These are phyloP conservation scores for Lasioglossum oenotherae DNA, from an alignment of 2,888 invertebrate genomes.

Conservation along the genomic window DNA sequence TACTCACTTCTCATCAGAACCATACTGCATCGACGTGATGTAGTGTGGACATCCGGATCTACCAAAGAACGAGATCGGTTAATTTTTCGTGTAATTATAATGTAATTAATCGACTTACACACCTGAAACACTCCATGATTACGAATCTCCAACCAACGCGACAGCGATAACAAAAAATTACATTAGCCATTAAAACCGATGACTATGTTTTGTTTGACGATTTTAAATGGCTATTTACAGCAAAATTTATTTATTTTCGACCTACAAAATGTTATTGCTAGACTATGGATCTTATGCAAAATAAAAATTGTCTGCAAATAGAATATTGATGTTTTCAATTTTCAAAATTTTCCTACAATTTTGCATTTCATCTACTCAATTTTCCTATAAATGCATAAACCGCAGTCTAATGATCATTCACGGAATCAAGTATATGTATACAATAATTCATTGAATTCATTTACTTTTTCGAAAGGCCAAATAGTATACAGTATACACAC, in stretches of 20 bases:
- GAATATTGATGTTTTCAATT: no score
- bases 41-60: conserved; percentile 3
- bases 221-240: neutral
- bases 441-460: neutral
- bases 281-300: no score
- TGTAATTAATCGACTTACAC: conserved; percentile 12
- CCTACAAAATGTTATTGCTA: no score
- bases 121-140: conserved; percentile 5
- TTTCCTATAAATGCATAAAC: no score
- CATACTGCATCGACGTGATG: neutral
- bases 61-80: neutral
- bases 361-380: no score
- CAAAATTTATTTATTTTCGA: no score
- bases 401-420: neutral
- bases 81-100: neutral
- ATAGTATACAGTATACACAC: neutral
- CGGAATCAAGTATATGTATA: neutral
- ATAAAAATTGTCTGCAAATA: no score
- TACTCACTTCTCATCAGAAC: conserved; percentile 11
- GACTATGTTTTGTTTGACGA: neutral
- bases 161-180: neutral
- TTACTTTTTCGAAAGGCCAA: conserved; percentile 5
- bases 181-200: conserved; percentile 2
- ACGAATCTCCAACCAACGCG: neutral
- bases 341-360: no score